These are phyloP conservation scores for Varanus komodoensis DNA, from an alignment of 2,113 vertebrate genomes.

Conservation along the genomic window DNA sequence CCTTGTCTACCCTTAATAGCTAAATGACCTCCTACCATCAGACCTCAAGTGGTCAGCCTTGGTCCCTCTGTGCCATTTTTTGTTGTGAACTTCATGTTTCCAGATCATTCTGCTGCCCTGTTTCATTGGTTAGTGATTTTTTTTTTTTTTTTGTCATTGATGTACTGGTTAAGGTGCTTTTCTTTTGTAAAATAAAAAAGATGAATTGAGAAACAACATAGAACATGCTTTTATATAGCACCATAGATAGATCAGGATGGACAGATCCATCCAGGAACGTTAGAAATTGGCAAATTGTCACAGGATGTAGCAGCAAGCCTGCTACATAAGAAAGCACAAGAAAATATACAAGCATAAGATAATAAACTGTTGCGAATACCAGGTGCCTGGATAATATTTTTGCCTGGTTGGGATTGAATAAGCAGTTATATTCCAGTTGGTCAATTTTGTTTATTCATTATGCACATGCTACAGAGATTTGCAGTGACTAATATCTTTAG, in stretches of 20 bases:
- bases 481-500: not conserved
- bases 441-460: not conserved
- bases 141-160: not conserved
- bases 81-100: not conserved
- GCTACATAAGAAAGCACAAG: not conserved
- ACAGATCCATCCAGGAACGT: not conserved
- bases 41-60: not conserved
- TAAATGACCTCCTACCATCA: not conserved
- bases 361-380: not conserved
- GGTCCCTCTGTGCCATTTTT: not conserved
- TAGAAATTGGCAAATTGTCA: not conserved
- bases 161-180: not conserved
- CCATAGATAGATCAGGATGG: not conserved
- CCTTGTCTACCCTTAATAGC: not conserved
- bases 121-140: not conserved
- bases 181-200: not conserved
- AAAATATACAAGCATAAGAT: not conserved
- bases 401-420: not conserved
- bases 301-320: not conserved
- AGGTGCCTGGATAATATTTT: not conserved
- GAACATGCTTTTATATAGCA: not conserved
- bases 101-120: not conserved
- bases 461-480: not conserved
- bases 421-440: not conserved
- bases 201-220: not conserved